Base-by-base conservation (phyloP, 2,113 vertebrate species). In the Psittacus erithacus region DNA sequence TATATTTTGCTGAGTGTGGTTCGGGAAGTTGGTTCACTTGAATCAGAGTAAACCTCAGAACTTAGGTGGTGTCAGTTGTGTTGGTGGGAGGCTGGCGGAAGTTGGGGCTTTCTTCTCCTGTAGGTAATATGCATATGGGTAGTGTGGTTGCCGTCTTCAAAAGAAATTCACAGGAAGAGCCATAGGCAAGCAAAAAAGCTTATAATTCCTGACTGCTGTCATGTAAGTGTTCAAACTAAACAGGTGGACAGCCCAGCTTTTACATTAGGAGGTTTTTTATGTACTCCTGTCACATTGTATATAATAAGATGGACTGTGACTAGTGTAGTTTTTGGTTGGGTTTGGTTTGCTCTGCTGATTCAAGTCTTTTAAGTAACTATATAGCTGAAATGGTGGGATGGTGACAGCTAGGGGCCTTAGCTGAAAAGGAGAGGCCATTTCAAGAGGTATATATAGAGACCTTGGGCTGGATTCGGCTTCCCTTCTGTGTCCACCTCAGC, bases 51-150 rank as follows among this genome's bases (percentile, higher is more conserved):
- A 91, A 62, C 31, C 74, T 89, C 20, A 25, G 92, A 85, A 81
- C 77, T 93, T 52, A 53, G 90, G 65, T 92, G 62, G 50, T 88
- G 83, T 90, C 39, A 29, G 50, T 59, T 91, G 47, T 94, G 67
- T 65, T 82, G 31, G 69, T 94, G 80, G 82, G 86, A 93, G 82
- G 90, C 71, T 93, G 92, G 35, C 90, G 44, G 60, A 90, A 93
- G 78, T n/a, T 71, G 88, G 67, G 86, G 75, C 62, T 68, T 93
- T 95, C 35, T 90, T 41, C 81, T 71, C 57, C 83, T 87, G 53
- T 63, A 65, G 81, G 67, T 85, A 65, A 69, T 46, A 5, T 47
- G 49, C 19, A n/a, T 69, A 88, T 87, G 77, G 65, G 94, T 87
- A 84, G 86, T 52, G 77, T 89, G 74, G 44, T 82, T 97, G 62